A percentile compares a stretch with the other conserved stretches of the same genome.
phyloP scores from a whole-genome alignment of 2,888 invertebrate species.

The Cheilosia grossa region DNA sequence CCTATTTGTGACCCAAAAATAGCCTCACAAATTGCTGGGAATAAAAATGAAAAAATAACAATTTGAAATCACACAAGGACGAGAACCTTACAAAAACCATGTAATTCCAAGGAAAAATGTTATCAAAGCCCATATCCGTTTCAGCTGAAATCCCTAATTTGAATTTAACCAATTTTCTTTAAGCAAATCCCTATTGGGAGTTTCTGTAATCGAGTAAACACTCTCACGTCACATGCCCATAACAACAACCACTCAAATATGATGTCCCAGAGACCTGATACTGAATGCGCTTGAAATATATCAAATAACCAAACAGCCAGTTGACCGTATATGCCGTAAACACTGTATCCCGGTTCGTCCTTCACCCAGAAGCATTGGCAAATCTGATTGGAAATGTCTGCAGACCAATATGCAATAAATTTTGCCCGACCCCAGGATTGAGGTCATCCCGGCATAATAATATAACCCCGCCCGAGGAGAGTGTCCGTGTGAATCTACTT shows the following conservation, averaged over 20 bases:
- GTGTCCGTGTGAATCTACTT: conserved; percentile 38
- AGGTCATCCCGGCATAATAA: not conserved
- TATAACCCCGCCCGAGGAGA: not conserved
- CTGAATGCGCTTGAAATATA: conserved; percentile 30
- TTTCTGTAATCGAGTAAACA: conserved; percentile 43
- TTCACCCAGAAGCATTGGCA: conserved; percentile 10
- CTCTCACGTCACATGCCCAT: conserved; percentile 13
- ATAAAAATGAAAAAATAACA: conserved; percentile 16
- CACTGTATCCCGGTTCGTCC: conserved; percentile 1
- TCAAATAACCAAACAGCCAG: conserved; percentile 4
- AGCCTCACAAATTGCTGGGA: too few species aligned
- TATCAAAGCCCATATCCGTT: conserved; percentile 14
- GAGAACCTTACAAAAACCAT: conserved; percentile 24
- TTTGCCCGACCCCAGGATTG: conserved; percentile 20
- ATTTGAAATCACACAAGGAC: conserved; percentile 19
- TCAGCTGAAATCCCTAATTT: conserved; percentile 24
- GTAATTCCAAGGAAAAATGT: not conserved
- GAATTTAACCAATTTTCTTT: conserved; percentile 26
- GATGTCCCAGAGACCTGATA: conserved; percentile 10
- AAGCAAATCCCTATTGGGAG: conserved; percentile 16
- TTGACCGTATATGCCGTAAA: conserved; percentile 24
- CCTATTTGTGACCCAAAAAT: too few species aligned
- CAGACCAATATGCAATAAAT: conserved; percentile 70
- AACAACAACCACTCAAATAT: conserved; percentile 21
- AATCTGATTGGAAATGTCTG: conserved; percentile 49